A percentile compares a stretch with the other conserved stretches of the same genome.
These are phyloP conservation scores for Umimayanthus kanabou DNA, from an alignment of 92 coral and sea anemone genomes.

Conservation along the genomic window DNA sequence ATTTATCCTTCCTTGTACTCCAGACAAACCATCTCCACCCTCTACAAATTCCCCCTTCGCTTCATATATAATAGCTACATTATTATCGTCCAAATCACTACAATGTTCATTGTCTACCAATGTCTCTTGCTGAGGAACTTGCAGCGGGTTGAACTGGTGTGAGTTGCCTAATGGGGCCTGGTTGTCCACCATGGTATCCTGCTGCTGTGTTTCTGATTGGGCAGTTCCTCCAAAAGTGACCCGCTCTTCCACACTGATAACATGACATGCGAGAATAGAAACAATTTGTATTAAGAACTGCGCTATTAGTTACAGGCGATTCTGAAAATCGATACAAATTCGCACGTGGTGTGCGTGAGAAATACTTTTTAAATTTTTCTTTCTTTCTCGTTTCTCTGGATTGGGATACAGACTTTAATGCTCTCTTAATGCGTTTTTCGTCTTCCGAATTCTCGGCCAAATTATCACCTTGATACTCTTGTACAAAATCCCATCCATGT, in stretches of 20 bases:
- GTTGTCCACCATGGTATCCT: background rate
- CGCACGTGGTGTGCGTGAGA: too few relatives aligned
- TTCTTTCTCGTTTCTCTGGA: too few relatives aligned
- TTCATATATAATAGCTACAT: background rate
- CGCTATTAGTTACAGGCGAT: too few relatives aligned
- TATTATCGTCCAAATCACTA: background rate
- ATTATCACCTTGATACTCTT: too few relatives aligned
- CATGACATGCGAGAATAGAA: constrained; percentile 10
- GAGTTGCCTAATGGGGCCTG: background rate
- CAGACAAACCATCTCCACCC: constrained; percentile 6
- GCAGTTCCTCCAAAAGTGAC: constrained; percentile 14
- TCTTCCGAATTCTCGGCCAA: too few relatives aligned
- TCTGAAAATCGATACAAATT: too few relatives aligned
- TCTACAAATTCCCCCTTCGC: background rate
- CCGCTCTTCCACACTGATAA: background rate
- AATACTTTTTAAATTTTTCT: too few relatives aligned
- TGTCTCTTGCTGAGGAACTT: background rate
- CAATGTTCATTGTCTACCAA: background rate
- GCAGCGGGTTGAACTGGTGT: background rate
- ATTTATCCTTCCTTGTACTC: background rate
- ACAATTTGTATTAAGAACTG: background rate
- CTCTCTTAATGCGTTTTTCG: too few relatives aligned
- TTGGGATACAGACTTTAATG: too few relatives aligned
- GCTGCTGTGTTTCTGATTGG: constrained; percentile 5
- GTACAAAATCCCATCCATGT: too few relatives aligned